Evolutionary conservation across 2,113 vertebrate genomes (phyloP), one percentile per base, ranked within the genome.

Genomic region (Numenius arquata): DNA sequence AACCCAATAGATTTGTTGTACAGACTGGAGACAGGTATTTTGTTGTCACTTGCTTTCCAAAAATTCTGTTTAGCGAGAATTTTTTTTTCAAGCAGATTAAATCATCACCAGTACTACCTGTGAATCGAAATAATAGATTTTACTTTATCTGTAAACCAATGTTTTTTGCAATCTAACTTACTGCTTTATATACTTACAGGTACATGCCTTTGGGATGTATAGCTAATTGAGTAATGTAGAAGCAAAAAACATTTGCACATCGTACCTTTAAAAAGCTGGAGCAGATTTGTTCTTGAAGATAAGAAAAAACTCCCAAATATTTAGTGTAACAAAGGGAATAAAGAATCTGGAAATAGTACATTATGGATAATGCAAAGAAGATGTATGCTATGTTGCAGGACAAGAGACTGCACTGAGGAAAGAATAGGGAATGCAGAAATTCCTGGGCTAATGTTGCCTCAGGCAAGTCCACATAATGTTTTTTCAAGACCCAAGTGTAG

Each of bases 1-100:
- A 36, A 4, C 1, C 2, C 9, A n/a, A 7, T 1, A 41, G 1
- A 34, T 82, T 40, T 90, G 2, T 53, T 26, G 8, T 61, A 11
- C 14, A 65, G n/a, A 36, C 5, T 20, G 13, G 27, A 89, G 15
- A 18, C 26, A 43, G 4, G 3, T 34, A 82, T 75, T 83, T 65
- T 77, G 4, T 61, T 87, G 8, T 14, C 25, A 27, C 11, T 41
- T 45, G 3, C 75, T 86, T 72, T 71, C 10, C 8, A 56, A 61
- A 82, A 56, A n/a, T 21, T 65, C 6, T 50, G 16, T 26, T 55
- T 36, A 43, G 8, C 1, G 8, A 38, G 5, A 56, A 62, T 11
- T 30, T 63, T 26, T 43, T 5, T 67, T 83, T 71, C 8, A 71
- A 74, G 21, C 6, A 56, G 47, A 40, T 50, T 75, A 82, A 82